phyloP scores from a whole-genome alignment of 1,140 invertebrate genomes.

The Chrysopa pallens region DNA sequence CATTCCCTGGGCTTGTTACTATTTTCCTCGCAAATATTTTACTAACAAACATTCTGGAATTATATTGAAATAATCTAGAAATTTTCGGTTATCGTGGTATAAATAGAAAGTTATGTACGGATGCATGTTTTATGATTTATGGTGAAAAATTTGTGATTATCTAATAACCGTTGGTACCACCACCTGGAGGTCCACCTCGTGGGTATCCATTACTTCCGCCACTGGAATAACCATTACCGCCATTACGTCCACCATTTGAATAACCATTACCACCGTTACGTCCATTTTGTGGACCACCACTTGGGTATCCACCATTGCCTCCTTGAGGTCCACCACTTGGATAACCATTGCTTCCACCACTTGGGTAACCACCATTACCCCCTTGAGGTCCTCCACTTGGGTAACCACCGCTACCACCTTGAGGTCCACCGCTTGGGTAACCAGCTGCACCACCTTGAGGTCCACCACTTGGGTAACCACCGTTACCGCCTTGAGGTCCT shows the following conservation, averaged over 20 bases:
- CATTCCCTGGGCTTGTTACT: no score
- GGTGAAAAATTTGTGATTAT: no score
- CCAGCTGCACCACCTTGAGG: slow-evolving; percentile 5
- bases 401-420: slow-evolving; percentile 5
- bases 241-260: neutral
- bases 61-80: no score
- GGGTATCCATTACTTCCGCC: neutral
- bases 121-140: no score
- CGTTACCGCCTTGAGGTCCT: neutral
- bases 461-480: neutral
- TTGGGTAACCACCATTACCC: slow-evolving; percentile 6
- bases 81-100: no score
- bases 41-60: no score
- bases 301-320: slow-evolving; percentile 10
- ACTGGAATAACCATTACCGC: slow-evolving; percentile 4
- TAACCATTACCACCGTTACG: slow-evolving; percentile 7
- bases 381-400: slow-evolving; percentile 10
- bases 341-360: slow-evolving; percentile 8
- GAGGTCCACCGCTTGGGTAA: neutral
- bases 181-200: neutral
- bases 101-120: slow-evolving; percentile 4
- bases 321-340: slow-evolving; percentile 1
- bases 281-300: slow-evolving; percentile 3
- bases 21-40: no score
- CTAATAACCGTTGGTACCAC: neutral